phyloP scores from a whole-genome alignment of 2,113 vertebrate species.

The Leuciscus idus region DNA sequence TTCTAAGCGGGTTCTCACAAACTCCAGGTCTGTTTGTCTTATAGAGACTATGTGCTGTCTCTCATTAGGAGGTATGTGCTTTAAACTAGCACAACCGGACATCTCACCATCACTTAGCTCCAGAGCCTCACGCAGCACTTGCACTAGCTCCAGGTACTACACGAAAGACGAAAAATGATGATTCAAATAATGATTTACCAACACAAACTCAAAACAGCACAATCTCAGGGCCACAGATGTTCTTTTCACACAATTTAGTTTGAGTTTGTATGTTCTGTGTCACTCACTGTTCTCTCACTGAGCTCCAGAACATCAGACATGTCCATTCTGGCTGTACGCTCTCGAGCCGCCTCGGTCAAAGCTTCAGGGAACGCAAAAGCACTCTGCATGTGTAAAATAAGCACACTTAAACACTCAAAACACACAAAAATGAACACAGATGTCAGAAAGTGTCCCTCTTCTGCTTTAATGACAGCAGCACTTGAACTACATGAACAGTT shows the following conservation, averaged over 20 bases:
- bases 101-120: conserved; percentile 78
- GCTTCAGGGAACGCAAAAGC: conserved; percentile 54
- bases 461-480: too few relatives aligned
- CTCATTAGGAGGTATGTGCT: conserved; percentile 70
- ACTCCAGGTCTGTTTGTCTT: conserved; percentile 69
- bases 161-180: not conserved
- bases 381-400: conserved; percentile 40
- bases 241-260: conserved; percentile 1
- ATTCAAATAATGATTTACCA: not conserved
- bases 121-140: conserved; percentile 73
- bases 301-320: conserved; percentile 65
- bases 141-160: conserved; percentile 77
- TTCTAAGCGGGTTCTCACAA: conserved; percentile 71
- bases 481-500: too few relatives aligned
- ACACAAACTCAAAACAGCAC: not conserved
- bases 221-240: not conserved
- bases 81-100: conserved; percentile 71
- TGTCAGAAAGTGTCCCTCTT: too few relatives aligned
- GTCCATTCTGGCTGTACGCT: conserved; percentile 55
- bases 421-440: too few relatives aligned
- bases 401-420: not conserved
- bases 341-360: not conserved
- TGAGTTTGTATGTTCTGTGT: not conserved
- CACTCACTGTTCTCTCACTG: conserved; percentile 77
- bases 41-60: conserved; percentile 62